Percentiles rank a stretch among this genome's conserved stretches.
phyloP scores from a whole-genome alignment of 64 coral and sea anemone genomes.

The Montipora sp. region DNA sequence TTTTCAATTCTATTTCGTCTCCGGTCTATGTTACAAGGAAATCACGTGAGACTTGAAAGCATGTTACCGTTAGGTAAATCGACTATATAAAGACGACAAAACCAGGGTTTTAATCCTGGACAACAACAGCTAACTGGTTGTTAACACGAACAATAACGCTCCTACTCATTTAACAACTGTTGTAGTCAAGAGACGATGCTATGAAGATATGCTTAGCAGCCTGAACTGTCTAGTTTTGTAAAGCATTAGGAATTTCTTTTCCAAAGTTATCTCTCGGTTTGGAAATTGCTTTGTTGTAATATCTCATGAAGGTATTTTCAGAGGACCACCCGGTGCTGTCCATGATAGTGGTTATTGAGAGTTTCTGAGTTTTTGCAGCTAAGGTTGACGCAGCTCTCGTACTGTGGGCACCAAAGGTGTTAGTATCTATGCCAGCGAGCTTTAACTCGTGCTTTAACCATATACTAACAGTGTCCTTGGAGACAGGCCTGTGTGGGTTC shows the following conservation, averaged over 20 bases:
- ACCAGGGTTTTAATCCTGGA: too few relatives aligned
- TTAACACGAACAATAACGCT: background rate
- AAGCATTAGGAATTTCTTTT: background rate
- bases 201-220: background rate
- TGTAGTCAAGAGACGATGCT: background rate
- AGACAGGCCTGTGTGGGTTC: constrained; percentile 40
- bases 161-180: background rate
- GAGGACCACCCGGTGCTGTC: constrained; percentile 46
- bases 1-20: too few relatives aligned
- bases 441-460: constrained; percentile 15
- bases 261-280: constrained; percentile 43
- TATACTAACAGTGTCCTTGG: constrained; percentile 42
- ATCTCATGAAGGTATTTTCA: constrained; percentile 33
- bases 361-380: constrained; percentile 6
- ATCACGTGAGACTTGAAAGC: too few relatives aligned
- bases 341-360: constrained; percentile 32
- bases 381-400: constrained; percentile 41
- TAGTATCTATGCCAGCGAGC: constrained; percentile 32
- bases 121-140: too few relatives aligned
- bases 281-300: constrained; percentile 45
- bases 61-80: too few relatives aligned
- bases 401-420: constrained; percentile 29
- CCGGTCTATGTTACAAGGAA: too few relatives aligned
- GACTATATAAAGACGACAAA: too few relatives aligned
- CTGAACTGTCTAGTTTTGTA: background rate